Evolutionary conservation across 2,797 vertebrate species (phyloP).

Genomic region (Todus mexicanus): DNA sequence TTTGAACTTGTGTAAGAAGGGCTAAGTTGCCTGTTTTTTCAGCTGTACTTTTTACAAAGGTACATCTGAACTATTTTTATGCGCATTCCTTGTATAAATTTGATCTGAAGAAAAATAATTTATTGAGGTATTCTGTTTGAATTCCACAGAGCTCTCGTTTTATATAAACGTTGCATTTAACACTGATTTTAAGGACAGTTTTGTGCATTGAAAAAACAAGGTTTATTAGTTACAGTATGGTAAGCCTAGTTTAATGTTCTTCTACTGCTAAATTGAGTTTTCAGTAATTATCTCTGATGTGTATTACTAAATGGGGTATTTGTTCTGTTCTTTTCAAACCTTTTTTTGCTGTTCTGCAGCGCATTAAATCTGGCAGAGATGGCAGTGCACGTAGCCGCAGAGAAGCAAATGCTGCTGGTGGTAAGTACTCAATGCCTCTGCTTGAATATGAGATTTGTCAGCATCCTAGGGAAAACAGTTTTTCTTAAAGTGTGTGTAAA

Average conservation of each 20-base stretch:
- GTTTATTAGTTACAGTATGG: not conserved
- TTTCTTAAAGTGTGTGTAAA: not conserved
- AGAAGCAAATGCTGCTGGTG: slow-evolving; percentile 83
- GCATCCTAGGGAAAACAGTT: not conserved
- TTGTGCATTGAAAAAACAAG: not conserved
- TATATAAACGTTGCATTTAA: not conserved
- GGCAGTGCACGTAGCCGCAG: slow-evolving; percentile 81
- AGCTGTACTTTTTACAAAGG: slow-evolving; percentile 1
- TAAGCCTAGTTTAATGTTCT: not conserved
- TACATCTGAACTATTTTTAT: slow-evolving; percentile 34
- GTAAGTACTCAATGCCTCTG: slow-evolving; percentile 76
- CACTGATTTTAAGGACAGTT: not conserved
- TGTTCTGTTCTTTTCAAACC: not conserved
- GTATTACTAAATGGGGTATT: not conserved
- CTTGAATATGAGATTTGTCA: not conserved
- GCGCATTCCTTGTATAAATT: slow-evolving; percentile 9
- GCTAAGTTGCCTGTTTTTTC: slow-evolving; percentile 18
- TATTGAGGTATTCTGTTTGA: not conserved
- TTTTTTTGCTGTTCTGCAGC: slow-evolving; percentile 63
- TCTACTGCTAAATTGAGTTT: not conserved
- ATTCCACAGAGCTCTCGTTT: slow-evolving; percentile 8
- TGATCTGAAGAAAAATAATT: slow-evolving; percentile 36
- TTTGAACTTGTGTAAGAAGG: not conserved
- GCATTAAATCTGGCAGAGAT: slow-evolving; percentile 87
- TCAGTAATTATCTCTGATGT: not conserved